A percentile compares a stretch with the other conserved stretches of the same genome.
Conservation (phyloP, 30 jellyfish, hydroid and myxozoan species). For the Cassiopea andromeda region DNA sequence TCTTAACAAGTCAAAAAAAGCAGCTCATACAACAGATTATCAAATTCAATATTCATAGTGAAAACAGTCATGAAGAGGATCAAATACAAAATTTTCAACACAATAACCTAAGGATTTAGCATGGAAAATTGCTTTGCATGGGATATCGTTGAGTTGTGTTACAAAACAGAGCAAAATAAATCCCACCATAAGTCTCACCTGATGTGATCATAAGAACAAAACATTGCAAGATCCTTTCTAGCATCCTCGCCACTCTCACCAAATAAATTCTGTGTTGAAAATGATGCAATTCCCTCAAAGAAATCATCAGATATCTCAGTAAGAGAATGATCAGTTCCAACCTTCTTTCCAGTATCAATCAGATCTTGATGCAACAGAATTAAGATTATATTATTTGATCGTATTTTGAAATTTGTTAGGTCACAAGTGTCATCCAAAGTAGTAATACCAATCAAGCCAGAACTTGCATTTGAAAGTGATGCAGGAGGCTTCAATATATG, state of each 20-base stretch:
- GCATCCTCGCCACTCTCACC: constrained; percentile 77
- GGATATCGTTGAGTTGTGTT: no score
- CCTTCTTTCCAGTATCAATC: constrained; percentile 26
- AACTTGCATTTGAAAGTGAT: constrained; percentile 24
- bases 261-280: constrained; percentile 88
- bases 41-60: no score
- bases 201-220: constrained; percentile 86
- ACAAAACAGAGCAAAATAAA: not conserved
- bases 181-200: constrained; percentile 54
- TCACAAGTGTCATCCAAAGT: constrained; percentile 86
- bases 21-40: no score
- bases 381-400: constrained; percentile 82
- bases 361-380: constrained; percentile 94
- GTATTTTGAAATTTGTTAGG: constrained; percentile 63
- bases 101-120: no score
- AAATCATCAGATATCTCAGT: constrained; percentile 80
- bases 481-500: constrained; percentile 42
- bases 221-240: constrained; percentile 68
- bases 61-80: no score
- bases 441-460: constrained; percentile 91
- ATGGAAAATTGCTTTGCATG: no score
- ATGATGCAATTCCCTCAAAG: constrained; percentile 80
- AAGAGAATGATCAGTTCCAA: constrained; percentile 56
- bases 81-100: no score
- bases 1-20: no score